Conservation (phyloP, 2,888 invertebrate genomes). For the Ctena decussata region DNA sequence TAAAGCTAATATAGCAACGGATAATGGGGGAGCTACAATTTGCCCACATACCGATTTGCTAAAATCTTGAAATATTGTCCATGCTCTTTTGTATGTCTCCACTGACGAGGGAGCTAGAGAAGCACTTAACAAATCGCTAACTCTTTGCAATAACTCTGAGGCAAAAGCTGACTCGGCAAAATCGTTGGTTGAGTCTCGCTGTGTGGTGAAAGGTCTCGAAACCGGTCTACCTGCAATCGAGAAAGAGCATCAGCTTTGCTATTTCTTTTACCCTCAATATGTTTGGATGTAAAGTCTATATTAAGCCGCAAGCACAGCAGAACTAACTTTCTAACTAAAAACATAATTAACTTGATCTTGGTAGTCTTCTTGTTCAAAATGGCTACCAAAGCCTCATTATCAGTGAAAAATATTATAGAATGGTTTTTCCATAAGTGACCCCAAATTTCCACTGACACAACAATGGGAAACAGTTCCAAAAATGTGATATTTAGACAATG, state of each 20-base stretch:
- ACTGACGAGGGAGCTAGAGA: background rate
- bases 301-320: conserved; percentile 7
- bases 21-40: background rate
- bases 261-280: conserved; percentile 30
- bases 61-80: background rate
- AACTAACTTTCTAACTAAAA: conserved; percentile 25
- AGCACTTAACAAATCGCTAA: background rate
- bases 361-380: conserved; percentile 40
- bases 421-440: conserved; percentile 25
- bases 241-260: conserved; percentile 18
- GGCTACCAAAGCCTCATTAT: conserved; percentile 27
- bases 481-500: background rate
- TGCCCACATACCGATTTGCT: background rate
- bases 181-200: background rate
- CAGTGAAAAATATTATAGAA: conserved; percentile 37
- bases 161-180: background rate
- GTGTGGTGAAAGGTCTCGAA: background rate
- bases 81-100: background rate
- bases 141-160: background rate
- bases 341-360: conserved; percentile 13
- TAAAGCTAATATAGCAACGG: background rate
- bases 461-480: conserved; percentile 43
- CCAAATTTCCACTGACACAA: conserved; percentile 46
- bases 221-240: background rate
- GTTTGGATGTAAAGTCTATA: conserved; percentile 24